Base-by-base conservation (phyloP, 2,888 invertebrate genomes). In the Drosophila limbata region DNA sequence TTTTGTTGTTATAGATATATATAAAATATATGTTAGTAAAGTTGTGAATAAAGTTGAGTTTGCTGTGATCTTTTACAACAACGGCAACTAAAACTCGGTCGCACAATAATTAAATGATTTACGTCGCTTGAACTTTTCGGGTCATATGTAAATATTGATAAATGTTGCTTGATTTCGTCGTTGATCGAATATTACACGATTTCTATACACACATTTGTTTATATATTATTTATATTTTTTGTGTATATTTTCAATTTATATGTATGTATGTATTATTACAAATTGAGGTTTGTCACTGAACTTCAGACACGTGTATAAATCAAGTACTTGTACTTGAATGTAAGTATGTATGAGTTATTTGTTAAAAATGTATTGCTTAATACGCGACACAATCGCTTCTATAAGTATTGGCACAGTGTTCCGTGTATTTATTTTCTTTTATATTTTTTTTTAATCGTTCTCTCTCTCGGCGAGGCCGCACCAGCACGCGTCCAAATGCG, bases 401-500 rank as follows among this genome's bases (percentile, higher is more conserved):
- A 44, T 37, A 77, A 65, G 60, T 71, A 64, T 71, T 64, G 64
- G 60, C 73, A 60, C 67, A 77, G 52, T 61, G 59, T 65, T 64
- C 50, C 48, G 71, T 56, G 33, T 17, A 5, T 44, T 21, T 44
- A 25, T 73, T 64, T 17, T 10, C 15, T 10, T 31, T 33, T 33
- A 13, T 52, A 17, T 35, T 3, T 31, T 37, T 17, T 13, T 10
- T 28, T 28, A 25, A 3, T 53, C 35, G 28, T 15, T 61, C 31
- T 70, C 67, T 79, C 82, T 71, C 67, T 86, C 75, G 81, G 64
- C 87, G 81, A 86, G 77, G 82, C 73, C 81, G 84, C 76, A 86
- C 63, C 79, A 76, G 85, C 81, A 87, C 87, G 84, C 89, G 89
- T 84, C 79, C 82, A 86, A 84, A 87, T 81, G 79, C 82, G 77